Base-by-base conservation (phyloP, 2,888 invertebrate species). In the Drosophila mulleri region DNA sequence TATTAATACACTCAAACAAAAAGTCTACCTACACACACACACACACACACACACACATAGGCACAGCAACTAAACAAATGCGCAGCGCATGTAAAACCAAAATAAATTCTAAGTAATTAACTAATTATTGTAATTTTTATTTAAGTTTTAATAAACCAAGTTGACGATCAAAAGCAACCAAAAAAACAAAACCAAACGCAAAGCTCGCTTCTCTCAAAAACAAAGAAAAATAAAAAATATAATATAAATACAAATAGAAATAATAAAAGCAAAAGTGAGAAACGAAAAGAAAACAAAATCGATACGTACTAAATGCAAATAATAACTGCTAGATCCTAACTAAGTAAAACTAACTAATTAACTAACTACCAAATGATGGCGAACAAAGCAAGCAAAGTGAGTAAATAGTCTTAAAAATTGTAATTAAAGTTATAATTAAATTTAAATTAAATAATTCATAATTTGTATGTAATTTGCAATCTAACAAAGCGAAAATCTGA, bases 11-110 rank as follows among this genome's bases (percentile, higher is more conserved):
- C 85, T 84, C 87, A 84, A 80, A 84, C 78, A 81, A 87, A 81
- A 75, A 79, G 88, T 88, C 84, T 84, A 87, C 88, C 84, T 84
- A 79, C 76, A 79, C 48, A 32, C 29, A 29, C 48, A 6, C n/a
- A 48, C 26, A 32, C 29, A 45, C 48, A 48, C 26, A 78, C 26
- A 78, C 77, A 87, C 71, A 83, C 52, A 83, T 57, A 57, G 57
- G 82, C 86, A 86, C 83, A 86, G 82, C 82, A 82, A 78, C 78
- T 80, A 83, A 83, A 85, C 67, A 66, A 75, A 89, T 86, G 91
- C 90, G 89, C 88, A 88, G 87, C 82, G 91, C 91, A 91, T 88
- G 90, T 91, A 86, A 90, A 89, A 89, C 80, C 78, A 84, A 82
- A 80, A 87, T 88, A 87, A 83, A 76, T 79, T 81, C 58, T 80